Conservation (phyloP, 2,113 vertebrate species). For the Lasiurus borealis region DNA sequence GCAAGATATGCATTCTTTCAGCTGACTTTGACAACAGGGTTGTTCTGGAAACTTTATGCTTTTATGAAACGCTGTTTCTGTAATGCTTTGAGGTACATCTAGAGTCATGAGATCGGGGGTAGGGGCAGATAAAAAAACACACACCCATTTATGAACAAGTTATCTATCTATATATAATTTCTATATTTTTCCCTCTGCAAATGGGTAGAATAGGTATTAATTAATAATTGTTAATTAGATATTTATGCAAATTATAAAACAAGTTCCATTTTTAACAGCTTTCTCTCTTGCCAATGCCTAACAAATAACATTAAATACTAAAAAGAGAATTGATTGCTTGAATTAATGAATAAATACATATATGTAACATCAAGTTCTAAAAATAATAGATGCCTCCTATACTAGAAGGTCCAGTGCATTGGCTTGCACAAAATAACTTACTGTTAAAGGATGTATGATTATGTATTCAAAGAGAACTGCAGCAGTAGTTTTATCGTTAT, state of each 20-base stretch:
- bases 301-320: slow-evolving; percentile 5
- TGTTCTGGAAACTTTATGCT: not conserved
- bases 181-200: not conserved
- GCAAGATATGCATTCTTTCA: not conserved
- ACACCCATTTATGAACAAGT: not conserved
- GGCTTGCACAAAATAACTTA: not conserved
- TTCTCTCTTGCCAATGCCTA: not conserved
- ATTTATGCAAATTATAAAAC: slow-evolving; percentile 26
- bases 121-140: not conserved
- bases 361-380: not conserved
- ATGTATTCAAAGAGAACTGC: not conserved
- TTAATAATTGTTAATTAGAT: not conserved
- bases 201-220: not conserved
- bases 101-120: not conserved
- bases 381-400: not conserved
- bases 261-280: not conserved
- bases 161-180: not conserved
- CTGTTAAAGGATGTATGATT: not conserved
- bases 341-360: slow-evolving; percentile 8
- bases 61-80: not conserved
- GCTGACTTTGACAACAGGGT: not conserved
- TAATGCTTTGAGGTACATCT: not conserved
- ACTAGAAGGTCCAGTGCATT: not conserved
- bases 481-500: not conserved
- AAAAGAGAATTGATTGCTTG: not conserved